These are phyloP conservation scores for Cheilosia variabilis DNA, from an alignment of 2,888 invertebrate species.

Conservation along the genomic window DNA sequence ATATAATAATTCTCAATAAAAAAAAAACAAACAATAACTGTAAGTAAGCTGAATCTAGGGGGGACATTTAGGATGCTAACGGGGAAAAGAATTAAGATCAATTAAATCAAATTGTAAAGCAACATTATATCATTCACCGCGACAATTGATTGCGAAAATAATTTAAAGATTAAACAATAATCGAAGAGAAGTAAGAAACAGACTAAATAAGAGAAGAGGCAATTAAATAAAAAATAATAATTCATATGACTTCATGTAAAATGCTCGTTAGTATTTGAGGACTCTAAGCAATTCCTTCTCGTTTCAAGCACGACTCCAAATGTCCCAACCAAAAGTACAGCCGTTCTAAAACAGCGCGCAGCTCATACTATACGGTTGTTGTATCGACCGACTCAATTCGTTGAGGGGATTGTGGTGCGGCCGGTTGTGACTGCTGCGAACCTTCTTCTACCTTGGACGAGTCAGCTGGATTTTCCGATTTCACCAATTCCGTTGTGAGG, in stretches of 20 bases:
- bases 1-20: slow-evolving; percentile 54
- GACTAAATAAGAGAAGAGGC: slow-evolving; percentile 24
- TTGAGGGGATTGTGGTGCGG: slow-evolving; percentile 54
- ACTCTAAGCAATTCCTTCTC: slow-evolving; percentile 79
- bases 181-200: slow-evolving; percentile 25
- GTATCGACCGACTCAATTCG: slow-evolving; percentile 83
- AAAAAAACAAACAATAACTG: slow-evolving; percentile 51
- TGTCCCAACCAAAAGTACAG: slow-evolving; percentile 82
- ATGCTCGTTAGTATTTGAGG: slow-evolving; percentile 71
- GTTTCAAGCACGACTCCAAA: slow-evolving; percentile 81
- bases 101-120: slow-evolving; percentile 45
- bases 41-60: slow-evolving; percentile 47
- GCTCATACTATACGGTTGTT: slow-evolving; percentile 83
- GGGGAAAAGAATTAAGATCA: slow-evolving; percentile 1
- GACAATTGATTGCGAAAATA: slow-evolving; percentile 40
- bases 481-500: slow-evolving; percentile 81
- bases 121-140: slow-evolving; percentile 31
- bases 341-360: slow-evolving; percentile 81
- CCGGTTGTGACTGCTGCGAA: slow-evolving; percentile 5
- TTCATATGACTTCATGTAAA: slow-evolving; percentile 74
- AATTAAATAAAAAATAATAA: slow-evolving; percentile 58
- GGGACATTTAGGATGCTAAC: slow-evolving; percentile 65
- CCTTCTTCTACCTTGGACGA: slow-evolving; percentile 63
- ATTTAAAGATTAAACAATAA: slow-evolving; percentile 32
- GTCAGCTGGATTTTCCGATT: slow-evolving; percentile 77